Evolutionary conservation across 2,888 invertebrate genomes (phyloP).

Genomic region (Amblyjoppa fuscipennis): DNA sequence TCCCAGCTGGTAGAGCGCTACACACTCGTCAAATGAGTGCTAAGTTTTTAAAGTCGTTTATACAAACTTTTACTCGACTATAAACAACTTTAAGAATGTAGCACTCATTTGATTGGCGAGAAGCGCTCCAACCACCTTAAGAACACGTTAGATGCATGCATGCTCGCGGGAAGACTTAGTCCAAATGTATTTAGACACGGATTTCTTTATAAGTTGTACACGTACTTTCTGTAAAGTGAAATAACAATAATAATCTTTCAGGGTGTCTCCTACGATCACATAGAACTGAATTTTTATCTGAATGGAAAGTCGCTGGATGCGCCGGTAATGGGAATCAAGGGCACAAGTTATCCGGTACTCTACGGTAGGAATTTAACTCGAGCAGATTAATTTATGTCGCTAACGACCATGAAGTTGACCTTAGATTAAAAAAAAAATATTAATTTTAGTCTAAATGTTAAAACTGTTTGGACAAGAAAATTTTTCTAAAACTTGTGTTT

Average conservation of each 20-base stretch:
- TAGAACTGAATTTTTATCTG: conserved; percentile 97
- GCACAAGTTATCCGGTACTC: conserved; percentile 95
- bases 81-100: no score
- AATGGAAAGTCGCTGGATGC: conserved; percentile 96
- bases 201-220: no score
- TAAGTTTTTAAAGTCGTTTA: no score
- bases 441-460: background rate
- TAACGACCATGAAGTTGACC: background rate
- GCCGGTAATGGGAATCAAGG: conserved; percentile 95
- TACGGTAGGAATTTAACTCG: conserved; percentile 89
- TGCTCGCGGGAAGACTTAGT: no score
- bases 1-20: background rate
- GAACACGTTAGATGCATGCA: no score
- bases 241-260: conserved; percentile 79
- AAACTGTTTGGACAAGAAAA: background rate
- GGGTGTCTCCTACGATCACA: conserved; percentile 98
- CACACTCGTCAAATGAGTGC: no score
- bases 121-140: background rate
- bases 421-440: background rate
- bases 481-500: conserved; percentile 36
- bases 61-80: no score
- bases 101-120: background rate
- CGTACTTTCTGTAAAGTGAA: no score
- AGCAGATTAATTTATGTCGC: background rate
- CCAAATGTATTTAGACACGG: no score